These are phyloP conservation scores for Centropristis striata DNA, from an alignment of 2,113 vertebrate genomes.

Conservation along the genomic window DNA sequence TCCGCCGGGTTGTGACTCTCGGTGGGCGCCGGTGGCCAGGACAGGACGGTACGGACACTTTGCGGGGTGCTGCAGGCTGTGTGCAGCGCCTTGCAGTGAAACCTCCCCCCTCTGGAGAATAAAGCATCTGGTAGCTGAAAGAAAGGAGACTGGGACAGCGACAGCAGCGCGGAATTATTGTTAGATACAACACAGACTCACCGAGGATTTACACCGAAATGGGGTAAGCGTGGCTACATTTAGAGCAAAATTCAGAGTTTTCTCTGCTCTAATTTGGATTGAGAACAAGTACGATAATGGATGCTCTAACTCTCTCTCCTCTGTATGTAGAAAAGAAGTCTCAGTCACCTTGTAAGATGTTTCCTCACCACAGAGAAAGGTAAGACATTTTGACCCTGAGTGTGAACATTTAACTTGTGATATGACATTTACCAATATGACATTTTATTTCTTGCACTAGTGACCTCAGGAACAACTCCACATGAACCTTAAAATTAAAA, in stretches of 20 bases:
- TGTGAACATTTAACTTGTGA: background rate
- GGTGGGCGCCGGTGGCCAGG: conserved; percentile 4
- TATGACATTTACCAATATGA: background rate
- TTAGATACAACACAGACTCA: conserved; percentile 26
- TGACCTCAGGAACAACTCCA: background rate
- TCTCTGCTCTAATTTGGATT: background rate
- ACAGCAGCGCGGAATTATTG: conserved; percentile 22
- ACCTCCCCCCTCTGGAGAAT: conserved; percentile 22
- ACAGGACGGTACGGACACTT: conserved; percentile 14
- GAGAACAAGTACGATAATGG: conserved; percentile 8
- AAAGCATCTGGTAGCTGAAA: conserved; percentile 59
- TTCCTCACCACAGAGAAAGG: conserved; percentile 88
- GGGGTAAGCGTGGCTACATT: conserved; percentile 74
- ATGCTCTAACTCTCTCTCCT: conserved; percentile 14
- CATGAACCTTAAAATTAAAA: background rate
- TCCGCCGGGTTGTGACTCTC: conserved; percentile 44
- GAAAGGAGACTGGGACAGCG: conserved; percentile 31
- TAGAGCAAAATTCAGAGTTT: background rate
- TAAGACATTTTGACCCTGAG: conserved; percentile 55
- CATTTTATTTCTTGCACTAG: background rate
- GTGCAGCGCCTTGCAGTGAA: conserved; percentile 38
- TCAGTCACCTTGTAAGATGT: conserved; percentile 84
- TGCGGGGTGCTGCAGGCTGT: conserved; percentile 37
- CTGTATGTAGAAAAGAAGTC: conserved; percentile 73
- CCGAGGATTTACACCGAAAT: conserved; percentile 71